Base-by-base conservation (phyloP, 2,797 vertebrate genomes). In the Spinibarbus caldwelli region DNA sequence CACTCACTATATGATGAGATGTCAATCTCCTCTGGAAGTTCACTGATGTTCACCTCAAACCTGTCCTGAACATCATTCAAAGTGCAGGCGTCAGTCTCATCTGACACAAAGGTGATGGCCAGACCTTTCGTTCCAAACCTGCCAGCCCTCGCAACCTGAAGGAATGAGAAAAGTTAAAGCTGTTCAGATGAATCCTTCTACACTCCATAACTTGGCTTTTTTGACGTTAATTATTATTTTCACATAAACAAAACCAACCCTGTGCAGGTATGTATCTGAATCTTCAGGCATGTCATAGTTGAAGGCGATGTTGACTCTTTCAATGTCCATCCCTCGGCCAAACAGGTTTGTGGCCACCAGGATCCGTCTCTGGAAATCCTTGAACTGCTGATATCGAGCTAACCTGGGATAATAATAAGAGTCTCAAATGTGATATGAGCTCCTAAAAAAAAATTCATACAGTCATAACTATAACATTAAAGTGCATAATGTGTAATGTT, bases 271-370 rank as follows among this genome's bases (percentile, higher is more conserved):
- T 36, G 96, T 96, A 87, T 96, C 95, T 0, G 96, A 96, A 79
- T 96, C 96, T 89, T 96, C 96, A 0, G 96, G 96, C 96, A 96
- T 96, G 91, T 96, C 96, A 0, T 97, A 97, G 92, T 97, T 97
- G 89, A 97, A 97, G 76, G 97, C 96, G 0, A 97, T 97, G 93
- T 97, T 97, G 87, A 97, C 97, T 5, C 97, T 93, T 87, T 97
- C 96, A 1, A 97, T 97, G 89, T 97, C 97, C 96, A 97, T 97
- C n/a, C 97, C 97, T 36, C 96, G 91, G 29, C 96, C 97, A 67
- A 97, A 97, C 59, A 97, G 93, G 87, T 97, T 97, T 38, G 96
- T 97, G 43, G 96, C 96, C 78, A 97, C 97, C 83, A 97, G 91
- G 90, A 97, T 97, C 66, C 96, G 93, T 73, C 96, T 91, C 93